Evolutionary conservation across 2,113 vertebrate species (phyloP).

Genomic region (Phrynosoma blainvillii): DNA sequence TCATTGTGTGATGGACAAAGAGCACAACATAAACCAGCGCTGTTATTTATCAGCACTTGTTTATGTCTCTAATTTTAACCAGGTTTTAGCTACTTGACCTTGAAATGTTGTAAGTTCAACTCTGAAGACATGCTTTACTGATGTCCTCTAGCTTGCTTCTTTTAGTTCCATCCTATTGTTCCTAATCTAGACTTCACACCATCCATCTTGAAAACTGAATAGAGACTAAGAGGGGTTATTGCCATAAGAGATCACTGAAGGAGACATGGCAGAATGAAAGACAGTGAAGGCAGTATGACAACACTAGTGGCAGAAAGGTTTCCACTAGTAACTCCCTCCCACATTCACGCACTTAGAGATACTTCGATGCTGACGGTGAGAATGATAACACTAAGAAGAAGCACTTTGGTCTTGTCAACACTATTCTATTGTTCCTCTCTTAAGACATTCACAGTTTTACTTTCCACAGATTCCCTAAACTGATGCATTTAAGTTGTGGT

Average conservation of each 20-base stretch:
- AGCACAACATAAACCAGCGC: background rate
- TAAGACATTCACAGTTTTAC: background rate
- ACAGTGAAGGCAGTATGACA: background rate
- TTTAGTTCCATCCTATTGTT: background rate
- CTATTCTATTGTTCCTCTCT: background rate
- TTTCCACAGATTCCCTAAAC: background rate
- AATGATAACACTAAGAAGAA: background rate
- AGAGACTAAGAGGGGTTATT: background rate
- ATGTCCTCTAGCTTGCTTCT: background rate
- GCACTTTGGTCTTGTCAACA: background rate
- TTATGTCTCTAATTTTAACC: background rate
- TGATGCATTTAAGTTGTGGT: background rate
- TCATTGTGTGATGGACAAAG: background rate
- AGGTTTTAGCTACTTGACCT: background rate
- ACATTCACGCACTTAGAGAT: background rate
- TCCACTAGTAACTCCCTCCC: background rate
- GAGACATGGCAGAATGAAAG: background rate
- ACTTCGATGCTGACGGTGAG: background rate
- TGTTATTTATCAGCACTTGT: background rate
- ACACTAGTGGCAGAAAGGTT: background rate
- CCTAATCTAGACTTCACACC: background rate
- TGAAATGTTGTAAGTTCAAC: background rate
- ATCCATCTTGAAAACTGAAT: background rate
- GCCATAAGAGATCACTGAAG: background rate
- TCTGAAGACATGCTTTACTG: background rate